Evolutionary conservation across 2,797 vertebrate species (phyloP).

Genomic region (Cirrhinus mrigala): DNA sequence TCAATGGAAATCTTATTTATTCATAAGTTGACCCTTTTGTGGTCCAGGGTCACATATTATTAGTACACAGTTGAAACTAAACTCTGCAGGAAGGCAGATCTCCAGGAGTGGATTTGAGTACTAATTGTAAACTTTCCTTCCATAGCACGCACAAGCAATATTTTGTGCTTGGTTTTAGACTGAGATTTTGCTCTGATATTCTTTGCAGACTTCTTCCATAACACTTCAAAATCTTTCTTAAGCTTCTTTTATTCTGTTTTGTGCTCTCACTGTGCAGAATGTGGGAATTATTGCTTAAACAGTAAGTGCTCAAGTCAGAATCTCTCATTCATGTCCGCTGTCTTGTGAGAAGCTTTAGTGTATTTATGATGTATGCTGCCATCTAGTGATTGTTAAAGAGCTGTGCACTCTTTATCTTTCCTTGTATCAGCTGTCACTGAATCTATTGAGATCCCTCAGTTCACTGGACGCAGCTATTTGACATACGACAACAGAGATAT

Average conservation of each 20-base stretch:
- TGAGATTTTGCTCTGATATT: conserved; percentile 4
- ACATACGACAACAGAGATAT: conserved; percentile 90
- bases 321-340: not conserved
- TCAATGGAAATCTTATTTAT: too few species aligned
- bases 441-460: conserved; percentile 95
- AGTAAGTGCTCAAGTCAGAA: conserved; percentile 85
- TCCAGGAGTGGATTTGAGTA: not conserved
- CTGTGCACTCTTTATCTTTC: conserved; percentile 45
- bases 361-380: conserved; percentile 55
- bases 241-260: conserved; percentile 62
- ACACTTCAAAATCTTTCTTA: conserved; percentile 64
- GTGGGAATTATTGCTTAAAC: conserved; percentile 97
- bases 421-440: conserved; percentile 86
- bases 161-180: not conserved
- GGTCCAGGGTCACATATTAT: not conserved
- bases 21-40: too few species aligned
- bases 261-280: conserved; percentile 87
- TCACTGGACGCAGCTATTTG: conserved; percentile 95
- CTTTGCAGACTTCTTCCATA: conserved; percentile 42
- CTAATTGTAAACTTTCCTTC: not conserved
- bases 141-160: not conserved
- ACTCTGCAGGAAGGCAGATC: not conserved
- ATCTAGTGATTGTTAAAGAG: conserved; percentile 67
- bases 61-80: not conserved
- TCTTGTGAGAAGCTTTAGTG: conserved; percentile 4